Evolutionary conservation across 2,113 vertebrate genomes (phyloP), one percentile per base, ranked within the genome.

Genomic region (Ctenomys sociabilis): DNA sequence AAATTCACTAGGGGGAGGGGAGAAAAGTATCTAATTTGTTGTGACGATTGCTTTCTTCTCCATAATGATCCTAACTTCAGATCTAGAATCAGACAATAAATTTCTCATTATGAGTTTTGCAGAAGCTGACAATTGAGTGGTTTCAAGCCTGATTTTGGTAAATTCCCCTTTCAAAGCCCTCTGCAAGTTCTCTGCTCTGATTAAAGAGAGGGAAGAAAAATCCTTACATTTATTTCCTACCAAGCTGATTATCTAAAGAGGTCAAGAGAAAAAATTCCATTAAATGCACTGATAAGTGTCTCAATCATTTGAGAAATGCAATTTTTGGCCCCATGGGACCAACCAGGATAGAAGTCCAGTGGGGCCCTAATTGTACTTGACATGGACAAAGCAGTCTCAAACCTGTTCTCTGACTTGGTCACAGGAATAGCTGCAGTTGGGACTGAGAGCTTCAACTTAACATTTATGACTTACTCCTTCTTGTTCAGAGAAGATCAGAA

Each of bases 121-220:
- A 40, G 90, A 97, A 96, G 90, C 85, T 83, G 82, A 82, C 94
- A 96, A 96, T 64, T 88, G 96, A 96, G 75, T 72, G 82, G 93
- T 45, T 96, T 96, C 97, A 97, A 97, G 97, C 94, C 87, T 96
- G 94, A 96, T 97, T 95, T 96, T 93, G 88, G 6, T 96, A 97
- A 97, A 97, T 97, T 96, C 83, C 66, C 97, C 87, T 97, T 96
- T 84, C 68, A 91, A 88, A 97, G 77, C 22, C 54, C 80, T 91
- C 92, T 97, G 93, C 22, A 95, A 94, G 93, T 96, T 78, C 97
- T 91, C 85, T 75, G 26, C 64, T 91, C 93, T 97, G 88, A 97
- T 97, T 93, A 97, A 97, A 98, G 92, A 63, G 78, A 95, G 9
- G 21, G n/a, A 96, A 82, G 0, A 13, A 57, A 95, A 95, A 82